Conservation (phyloP, 92 coral and sea anemone genomes). For the Epizoanthus fatuus region DNA sequence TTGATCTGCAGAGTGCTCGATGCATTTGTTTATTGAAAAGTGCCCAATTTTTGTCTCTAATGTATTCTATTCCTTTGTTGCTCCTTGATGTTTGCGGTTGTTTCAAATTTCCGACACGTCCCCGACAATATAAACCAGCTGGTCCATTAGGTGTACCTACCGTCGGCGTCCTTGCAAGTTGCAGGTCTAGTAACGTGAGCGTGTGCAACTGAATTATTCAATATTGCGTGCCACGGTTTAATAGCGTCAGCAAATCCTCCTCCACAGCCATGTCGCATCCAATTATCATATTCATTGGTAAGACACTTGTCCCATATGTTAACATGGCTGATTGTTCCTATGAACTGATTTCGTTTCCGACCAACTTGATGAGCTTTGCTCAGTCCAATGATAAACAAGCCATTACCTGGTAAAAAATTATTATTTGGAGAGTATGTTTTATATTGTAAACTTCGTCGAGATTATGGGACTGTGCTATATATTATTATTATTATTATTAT, state of each 20-base stretch:
- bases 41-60: no score
- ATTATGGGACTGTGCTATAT: no score
- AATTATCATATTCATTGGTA: not conserved
- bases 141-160: not conserved
- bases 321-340: conserved; percentile 59
- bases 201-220: conserved; percentile 26
- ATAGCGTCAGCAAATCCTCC: not conserved
- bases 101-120: not conserved
- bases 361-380: conserved; percentile 15
- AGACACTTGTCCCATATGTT: conserved; percentile 62
- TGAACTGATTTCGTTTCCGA: conserved; percentile 40
- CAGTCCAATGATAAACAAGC: conserved; percentile 53
- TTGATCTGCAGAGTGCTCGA: no score
- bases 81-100: not conserved
- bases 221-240: conserved; percentile 39
- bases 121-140: not conserved
- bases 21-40: no score
- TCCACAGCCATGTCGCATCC: conserved; percentile 52
- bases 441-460: no score
- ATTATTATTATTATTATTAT: no score
- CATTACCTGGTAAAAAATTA: conserved; percentile 33
- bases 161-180: conserved; percentile 56
- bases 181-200: conserved; percentile 34
- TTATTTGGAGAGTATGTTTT: no score
- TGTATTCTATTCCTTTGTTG: not conserved